phyloP scores from a whole-genome alignment of 2,113 vertebrate genomes.

The Eulacestoma nigropectus region DNA sequence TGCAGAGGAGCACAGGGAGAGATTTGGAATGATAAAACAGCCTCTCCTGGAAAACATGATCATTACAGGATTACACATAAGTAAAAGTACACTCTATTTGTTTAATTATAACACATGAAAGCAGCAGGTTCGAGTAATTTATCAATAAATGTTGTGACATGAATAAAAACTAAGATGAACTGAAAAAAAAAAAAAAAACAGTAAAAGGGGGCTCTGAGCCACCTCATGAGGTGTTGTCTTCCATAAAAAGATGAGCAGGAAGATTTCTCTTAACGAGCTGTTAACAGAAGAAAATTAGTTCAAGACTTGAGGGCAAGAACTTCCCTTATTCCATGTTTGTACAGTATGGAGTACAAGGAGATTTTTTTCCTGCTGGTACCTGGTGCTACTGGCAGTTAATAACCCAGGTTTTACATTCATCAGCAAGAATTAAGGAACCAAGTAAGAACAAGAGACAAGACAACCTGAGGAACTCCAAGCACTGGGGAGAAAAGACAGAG shows the following conservation, averaged over 20 bases:
- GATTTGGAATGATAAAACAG: not conserved
- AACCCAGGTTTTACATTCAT: not conserved
- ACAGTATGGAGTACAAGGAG: not conserved
- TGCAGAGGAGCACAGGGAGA: not conserved
- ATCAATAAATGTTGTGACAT: not conserved
- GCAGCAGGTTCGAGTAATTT: not conserved
- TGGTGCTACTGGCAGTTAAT: not conserved
- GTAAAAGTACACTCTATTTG: not conserved
- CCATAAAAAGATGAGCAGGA: not conserved
- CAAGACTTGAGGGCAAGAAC: conserved; percentile 31
- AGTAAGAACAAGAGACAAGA: not conserved
- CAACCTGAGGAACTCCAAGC: not conserved
- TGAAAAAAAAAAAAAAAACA: not conserved
- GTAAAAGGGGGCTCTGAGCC: not conserved
- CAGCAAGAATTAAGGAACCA: not conserved
- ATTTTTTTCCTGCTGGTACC: not conserved
- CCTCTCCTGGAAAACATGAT: not conserved
- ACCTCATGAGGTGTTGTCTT: not conserved
- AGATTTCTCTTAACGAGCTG: not conserved
- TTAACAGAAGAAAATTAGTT: conserved; percentile 11
- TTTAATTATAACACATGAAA: not conserved
- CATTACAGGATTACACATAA: not conserved
- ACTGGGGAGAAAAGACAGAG: not conserved
- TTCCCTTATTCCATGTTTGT: not conserved
- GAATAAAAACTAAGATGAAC: not conserved